Evolutionary conservation across 1,140 invertebrate genomes (phyloP).

Genomic region (Drosophila tropicalis): DNA sequence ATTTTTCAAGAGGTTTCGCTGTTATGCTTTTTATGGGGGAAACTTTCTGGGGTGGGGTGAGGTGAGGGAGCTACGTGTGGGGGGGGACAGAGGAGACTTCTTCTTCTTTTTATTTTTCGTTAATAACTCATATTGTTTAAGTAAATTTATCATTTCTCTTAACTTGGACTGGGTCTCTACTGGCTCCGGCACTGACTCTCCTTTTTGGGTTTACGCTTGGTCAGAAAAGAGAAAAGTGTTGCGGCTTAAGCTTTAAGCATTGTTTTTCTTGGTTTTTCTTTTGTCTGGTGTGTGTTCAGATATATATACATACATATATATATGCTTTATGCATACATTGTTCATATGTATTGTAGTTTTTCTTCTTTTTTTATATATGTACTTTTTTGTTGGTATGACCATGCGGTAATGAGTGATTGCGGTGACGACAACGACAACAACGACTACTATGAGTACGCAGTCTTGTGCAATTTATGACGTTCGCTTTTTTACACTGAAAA

Average conservation of each 20-base stretch:
- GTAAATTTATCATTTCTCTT: slow-evolving; percentile 45
- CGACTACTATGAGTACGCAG: slow-evolving; percentile 11
- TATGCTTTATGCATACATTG: neutral
- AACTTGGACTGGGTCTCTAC: slow-evolving; percentile 17
- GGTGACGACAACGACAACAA: slow-evolving; percentile 20
- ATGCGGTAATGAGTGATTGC: slow-evolving; percentile 58
- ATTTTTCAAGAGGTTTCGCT: slow-evolving; percentile 8
- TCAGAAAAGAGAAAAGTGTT: slow-evolving; percentile 10
- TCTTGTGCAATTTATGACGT: slow-evolving; percentile 63
- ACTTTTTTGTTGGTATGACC: slow-evolving; percentile 19
- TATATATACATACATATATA: neutral
- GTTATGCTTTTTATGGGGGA: slow-evolving; percentile 19
- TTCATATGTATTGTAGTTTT: slow-evolving; percentile 21
- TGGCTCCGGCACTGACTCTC: neutral
- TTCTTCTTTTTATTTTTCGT: slow-evolving; percentile 28
- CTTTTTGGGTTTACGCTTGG: slow-evolving; percentile 30
- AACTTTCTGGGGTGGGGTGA: no score
- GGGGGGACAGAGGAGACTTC: neutral
- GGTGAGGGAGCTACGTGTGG: no score
- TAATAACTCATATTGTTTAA: slow-evolving; percentile 55
- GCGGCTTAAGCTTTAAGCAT: slow-evolving; percentile 4
- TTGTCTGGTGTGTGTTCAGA: neutral
- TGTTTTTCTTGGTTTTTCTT: slow-evolving; percentile 7
- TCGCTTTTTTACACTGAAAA: slow-evolving; percentile 44
- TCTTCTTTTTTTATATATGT: slow-evolving; percentile 18